phyloP scores from a whole-genome alignment of 1,140 invertebrate species.

The Belonocnema kinseyi region DNA sequence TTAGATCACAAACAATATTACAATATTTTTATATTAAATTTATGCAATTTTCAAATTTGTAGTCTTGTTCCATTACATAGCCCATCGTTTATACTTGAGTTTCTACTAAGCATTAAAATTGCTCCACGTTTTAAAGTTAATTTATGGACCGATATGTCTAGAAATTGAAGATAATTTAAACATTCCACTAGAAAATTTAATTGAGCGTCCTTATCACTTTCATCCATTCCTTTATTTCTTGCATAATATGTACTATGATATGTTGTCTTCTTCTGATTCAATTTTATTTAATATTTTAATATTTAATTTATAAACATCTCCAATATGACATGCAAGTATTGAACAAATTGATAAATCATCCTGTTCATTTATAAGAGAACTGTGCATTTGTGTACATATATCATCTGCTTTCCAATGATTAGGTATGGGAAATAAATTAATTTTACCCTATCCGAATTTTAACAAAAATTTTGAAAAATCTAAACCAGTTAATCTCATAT shows the following conservation, averaged over 20 bases:
- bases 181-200: too few relatives aligned
- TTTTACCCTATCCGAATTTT: neutral
- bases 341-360: neutral
- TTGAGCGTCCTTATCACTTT: neutral
- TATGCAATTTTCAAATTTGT: too few relatives aligned
- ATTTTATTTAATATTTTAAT: neutral
- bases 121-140: conserved; percentile 5
- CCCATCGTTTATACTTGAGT: too few relatives aligned
- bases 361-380: neutral
- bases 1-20: too few relatives aligned
- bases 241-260: neutral
- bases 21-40: neutral
- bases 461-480: neutral
- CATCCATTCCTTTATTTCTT: neutral
- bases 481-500: neutral
- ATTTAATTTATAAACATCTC: neutral
- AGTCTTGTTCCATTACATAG: conserved; percentile 38
- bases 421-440: neutral
- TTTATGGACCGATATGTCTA: neutral
- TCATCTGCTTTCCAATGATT: neutral
- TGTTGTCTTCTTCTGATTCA: neutral
- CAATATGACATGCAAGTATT: neutral
- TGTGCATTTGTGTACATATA: neutral
- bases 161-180: neutral
- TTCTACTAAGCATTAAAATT: conserved; percentile 31